Base-by-base conservation (phyloP, 2,888 invertebrate species). In the Tineola bisselliella region DNA sequence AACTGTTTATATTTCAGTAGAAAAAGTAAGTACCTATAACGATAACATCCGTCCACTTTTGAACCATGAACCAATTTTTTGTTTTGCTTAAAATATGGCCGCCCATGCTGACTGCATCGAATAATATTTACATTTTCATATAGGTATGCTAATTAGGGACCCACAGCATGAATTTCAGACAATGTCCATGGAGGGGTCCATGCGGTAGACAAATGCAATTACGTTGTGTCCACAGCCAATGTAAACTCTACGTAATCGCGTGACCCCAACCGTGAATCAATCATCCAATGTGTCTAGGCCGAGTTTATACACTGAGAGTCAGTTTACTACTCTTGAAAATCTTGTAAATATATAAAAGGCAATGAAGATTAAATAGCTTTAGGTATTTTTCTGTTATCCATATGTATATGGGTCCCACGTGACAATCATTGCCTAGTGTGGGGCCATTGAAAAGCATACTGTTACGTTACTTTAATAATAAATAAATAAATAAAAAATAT, bases 151-250 rank as follows among this genome's bases (percentile, higher is more conserved):
- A 56, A 56, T 56, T 56, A 56, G 19, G 56, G 12, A n/a, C n/a
- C 19, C 25, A 56, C 19, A 56, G 30, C 19, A 25, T 56, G 56
- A 56, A 19, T 56, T 56, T 56, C 56, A 56, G 56, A 56, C 56
- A 56, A 25, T 56, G 56, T 12, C 56, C 56, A 56, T 30, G 19
- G 19, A 38, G 30, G 56, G 25, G 56, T 19, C 56, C 25, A 25
- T 48, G 48, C 48, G 48, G 48, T 56, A 56, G 56, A 56, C 44
- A 59, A 59, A 59, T 43, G 59, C 43, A 43, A 59, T 59, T 59
- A 59, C 59, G 19, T 31, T 44, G 25, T 59, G 59, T 59, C 59
- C 59, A 59, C 59, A 59, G 25, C 11, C 59, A 59, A 59, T 43
- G 44, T 18, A 59, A 59, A 59, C 59, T 59, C 18, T 44, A 56